Evolutionary conservation across 1,140 invertebrate species (phyloP), one percentile per base, ranked within the genome.

Genomic region (Dryas iulia): DNA sequence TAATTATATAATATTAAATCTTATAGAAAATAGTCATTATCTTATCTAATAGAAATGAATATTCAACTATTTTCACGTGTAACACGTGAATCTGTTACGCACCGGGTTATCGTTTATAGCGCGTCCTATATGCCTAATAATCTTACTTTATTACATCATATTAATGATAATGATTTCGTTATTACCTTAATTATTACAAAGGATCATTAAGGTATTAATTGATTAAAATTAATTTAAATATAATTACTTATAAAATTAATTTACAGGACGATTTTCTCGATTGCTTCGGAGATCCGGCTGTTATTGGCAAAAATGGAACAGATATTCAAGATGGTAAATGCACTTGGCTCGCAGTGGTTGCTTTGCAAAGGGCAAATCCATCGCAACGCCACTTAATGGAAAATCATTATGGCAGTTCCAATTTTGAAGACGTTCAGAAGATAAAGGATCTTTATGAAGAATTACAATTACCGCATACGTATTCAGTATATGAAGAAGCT

Each of bases 311-410:
- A 93, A 91, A 95, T 23, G 97, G 97, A 1, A 98, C 95, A 3
- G 98, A 99, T 82, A 99, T 99, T 72, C 93, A 96, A 88, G 97
- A 98, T 77, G 98, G 97, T 26, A 99, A 99, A 93, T 99, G 98
- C 89, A 95, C 97, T 0, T 99, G 98, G 98, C 92, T 99, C 21
- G 95, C 96, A 12, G 97, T 98, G 12, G 95, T 97, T 14, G 98
- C 98, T 18, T 91, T 99, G 59, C 95, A 97, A 84, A 94, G 95
- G 67, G 96, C 95, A 31, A 95, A 94, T 74, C 89, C 94, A 0
- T 91, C 94, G 24, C 98, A 99, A 84, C 94, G 93, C 74, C 91
- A 95, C 82, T 91, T 97, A 18, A 94, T 99, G 86, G 92, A 96
- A 93, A 94, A 97, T 71, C 95, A 96, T 84, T 99, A 98, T 86